Evolutionary conservation across 2,113 vertebrate species (phyloP).

Genomic region (Todiramphus saurophagus): DNA sequence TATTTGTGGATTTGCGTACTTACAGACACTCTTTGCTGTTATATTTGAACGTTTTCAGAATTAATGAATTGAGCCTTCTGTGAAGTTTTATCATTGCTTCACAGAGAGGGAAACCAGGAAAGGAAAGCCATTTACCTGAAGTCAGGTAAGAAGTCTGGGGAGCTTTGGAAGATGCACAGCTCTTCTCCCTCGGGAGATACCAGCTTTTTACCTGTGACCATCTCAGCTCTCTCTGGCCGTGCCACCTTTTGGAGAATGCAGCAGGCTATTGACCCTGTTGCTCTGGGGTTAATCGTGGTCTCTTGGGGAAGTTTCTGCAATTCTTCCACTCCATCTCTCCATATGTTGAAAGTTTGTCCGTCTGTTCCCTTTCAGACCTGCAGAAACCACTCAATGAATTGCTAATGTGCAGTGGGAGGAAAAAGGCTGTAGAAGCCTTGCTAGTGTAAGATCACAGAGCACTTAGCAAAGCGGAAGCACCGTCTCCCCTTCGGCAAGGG

Average conservation of each 20-base stretch:
- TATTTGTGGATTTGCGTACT: conserved; percentile 8
- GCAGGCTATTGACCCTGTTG: background rate
- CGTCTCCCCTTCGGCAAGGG: background rate
- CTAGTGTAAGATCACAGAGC: conserved; percentile 29
- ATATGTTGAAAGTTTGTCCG: background rate
- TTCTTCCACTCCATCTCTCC: background rate
- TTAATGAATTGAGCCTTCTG: background rate
- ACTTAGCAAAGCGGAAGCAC: background rate
- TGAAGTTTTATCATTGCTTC: background rate
- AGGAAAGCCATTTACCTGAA: background rate
- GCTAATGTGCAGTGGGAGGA: conserved; percentile 32
- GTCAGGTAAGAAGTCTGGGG: background rate
- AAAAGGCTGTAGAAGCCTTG: conserved; percentile 1
- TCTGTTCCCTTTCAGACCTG: background rate
- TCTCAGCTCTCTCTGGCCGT: background rate
- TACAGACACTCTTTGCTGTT: background rate
- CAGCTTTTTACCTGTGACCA: background rate
- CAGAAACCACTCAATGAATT: conserved; percentile 28
- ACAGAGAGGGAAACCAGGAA: background rate
- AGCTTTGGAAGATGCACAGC: background rate
- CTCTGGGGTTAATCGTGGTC: background rate
- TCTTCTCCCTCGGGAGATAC: background rate
- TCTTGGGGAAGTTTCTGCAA: background rate
- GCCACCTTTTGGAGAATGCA: background rate
- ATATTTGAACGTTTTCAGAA: background rate